Base-by-base conservation (phyloP, 1,140 invertebrate genomes). In the Leptonema lineaticorne region DNA sequence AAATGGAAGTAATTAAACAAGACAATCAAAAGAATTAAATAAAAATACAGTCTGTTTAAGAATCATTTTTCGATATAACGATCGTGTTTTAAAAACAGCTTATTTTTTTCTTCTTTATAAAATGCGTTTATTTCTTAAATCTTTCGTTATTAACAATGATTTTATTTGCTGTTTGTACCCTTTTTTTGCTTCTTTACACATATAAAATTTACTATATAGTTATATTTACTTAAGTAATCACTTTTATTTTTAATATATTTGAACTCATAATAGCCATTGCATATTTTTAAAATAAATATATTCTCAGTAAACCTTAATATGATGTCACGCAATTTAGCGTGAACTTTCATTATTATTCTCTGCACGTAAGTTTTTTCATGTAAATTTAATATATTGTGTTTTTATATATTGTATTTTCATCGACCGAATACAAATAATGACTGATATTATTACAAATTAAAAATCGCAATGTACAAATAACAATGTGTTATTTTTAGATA, bases 1-100 rank as follows among this genome's bases (percentile, higher is more conserved):
- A 68, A 69, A 72, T 63, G 63, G 67, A 67, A 60, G 57, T 72
- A 72, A 72, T 72, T 72, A 69, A 58, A 69, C 50, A 45, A 63
- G 63, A 72, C 67, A 69, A 72, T 59, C 63, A 53, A 18, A 56
- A 50, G 22, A 24, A 24, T 20, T 58, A 63, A 37, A 14, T 56
- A 64, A 64, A 64, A 50, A 62, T 45, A 33, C 59, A 14, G 22
- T 41, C 33, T n/a, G 57, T 14, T 14, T n/a, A n/a, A n/a, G n/a
- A n/a, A n/a, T n/a, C n/a, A n/a, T n/a, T n/a, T n/a, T n/a, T n/a
- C n/a, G n/a, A n/a, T n/a, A n/a, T n/a, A n/a, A n/a, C n/a, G n/a
- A n/a, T n/a, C n/a, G n/a, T n/a, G n/a, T n/a, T n/a, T n/a, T n/a
- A n/a, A n/a, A n/a, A n/a, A n/a, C n/a, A n/a, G n/a, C n/a, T n/a